A percentile compares a stretch with the other conserved stretches of the same genome.
phyloP scores from a whole-genome alignment of 2,888 invertebrate species.

The Napeogenes inachia region DNA sequence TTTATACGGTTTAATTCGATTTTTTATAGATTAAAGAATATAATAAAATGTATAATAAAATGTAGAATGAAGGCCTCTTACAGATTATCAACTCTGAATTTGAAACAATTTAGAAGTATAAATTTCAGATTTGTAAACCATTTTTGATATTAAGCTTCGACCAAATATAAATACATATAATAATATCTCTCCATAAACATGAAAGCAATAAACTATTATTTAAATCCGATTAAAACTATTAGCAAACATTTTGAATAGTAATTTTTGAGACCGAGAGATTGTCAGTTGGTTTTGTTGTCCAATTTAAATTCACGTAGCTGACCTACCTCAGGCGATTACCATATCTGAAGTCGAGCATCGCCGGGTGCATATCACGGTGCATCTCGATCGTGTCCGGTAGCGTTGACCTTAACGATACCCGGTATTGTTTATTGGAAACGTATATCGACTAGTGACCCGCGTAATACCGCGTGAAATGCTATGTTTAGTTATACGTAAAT shows the following conservation, averaged over 20 bases:
- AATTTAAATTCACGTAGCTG: conserved; percentile 32
- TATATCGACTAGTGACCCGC: conserved; percentile 20
- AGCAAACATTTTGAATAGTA: neutral
- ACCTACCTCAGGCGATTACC: conserved; percentile 52
- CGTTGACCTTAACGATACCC: conserved; percentile 21
- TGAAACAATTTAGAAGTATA: too few relatives aligned
- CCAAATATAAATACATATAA: too few relatives aligned
- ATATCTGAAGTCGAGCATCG: conserved; percentile 63
- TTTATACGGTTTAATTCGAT: too few relatives aligned
- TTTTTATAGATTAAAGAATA: too few relatives aligned
- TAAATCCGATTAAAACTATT: neutral
- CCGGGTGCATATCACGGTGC: conserved; percentile 30
- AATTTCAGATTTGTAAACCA: too few relatives aligned
- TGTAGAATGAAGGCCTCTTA: too few relatives aligned
- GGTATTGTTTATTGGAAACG: conserved; percentile 33
- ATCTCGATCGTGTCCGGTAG: conserved; percentile 31
- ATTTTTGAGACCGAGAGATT: conserved; percentile 38
- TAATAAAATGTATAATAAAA: too few relatives aligned
- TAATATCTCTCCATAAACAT: too few relatives aligned
- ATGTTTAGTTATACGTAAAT: neutral
- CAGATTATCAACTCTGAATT: too few relatives aligned
- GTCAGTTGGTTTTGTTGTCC: conserved; percentile 32
- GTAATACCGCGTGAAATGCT: neutral
- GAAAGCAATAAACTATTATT: neutral
- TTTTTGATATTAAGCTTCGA: too few relatives aligned